Percentiles rank a stretch among this genome's conserved stretches.
Evolutionary conservation across 1,140 invertebrate species (phyloP).

Genomic region (Chlorops oryzae): DNA sequence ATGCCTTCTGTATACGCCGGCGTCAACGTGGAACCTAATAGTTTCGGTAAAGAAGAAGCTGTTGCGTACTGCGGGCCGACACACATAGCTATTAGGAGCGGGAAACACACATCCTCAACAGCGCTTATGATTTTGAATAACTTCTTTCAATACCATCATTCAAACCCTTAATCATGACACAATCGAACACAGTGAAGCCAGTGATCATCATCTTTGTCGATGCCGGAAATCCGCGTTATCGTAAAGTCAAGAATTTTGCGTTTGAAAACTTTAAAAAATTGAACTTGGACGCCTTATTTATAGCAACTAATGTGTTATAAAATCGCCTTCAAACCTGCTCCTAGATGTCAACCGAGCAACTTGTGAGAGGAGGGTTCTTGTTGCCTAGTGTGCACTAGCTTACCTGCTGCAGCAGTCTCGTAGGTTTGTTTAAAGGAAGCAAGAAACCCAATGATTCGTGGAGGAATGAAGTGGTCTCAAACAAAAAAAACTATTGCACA

Average conservation of each 20-base stretch:
- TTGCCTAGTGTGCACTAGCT: conserved; percentile 7
- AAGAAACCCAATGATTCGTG: too few species aligned
- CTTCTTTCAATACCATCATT: conserved; percentile 7
- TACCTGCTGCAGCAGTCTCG: conserved; percentile 10
- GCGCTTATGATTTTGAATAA: conserved; percentile 13
- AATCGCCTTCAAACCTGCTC: too few species aligned
- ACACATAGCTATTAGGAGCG: conserved; percentile 35
- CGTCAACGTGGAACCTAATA: conserved; percentile 23
- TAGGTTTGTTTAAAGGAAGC: too few species aligned
- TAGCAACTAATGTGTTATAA: conserved; percentile 44
- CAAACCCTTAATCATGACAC: not conserved
- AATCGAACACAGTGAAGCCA: not conserved
- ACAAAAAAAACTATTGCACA: too few species aligned
- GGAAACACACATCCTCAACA: conserved; percentile 25
- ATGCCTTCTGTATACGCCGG: conserved; percentile 43
- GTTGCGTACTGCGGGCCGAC: conserved; percentile 36
- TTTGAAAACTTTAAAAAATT: conserved; percentile 26
- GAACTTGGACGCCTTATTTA: conserved; percentile 46
- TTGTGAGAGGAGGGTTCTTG: too few species aligned
- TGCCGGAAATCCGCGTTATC: conserved; percentile 19
- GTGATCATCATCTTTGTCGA: conserved; percentile 10
- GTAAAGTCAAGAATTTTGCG: conserved; percentile 14
- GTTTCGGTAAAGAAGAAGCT: conserved; percentile 25
- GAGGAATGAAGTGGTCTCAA: too few species aligned
- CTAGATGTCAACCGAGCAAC: too few species aligned